phyloP scores from a whole-genome alignment of 1,140 invertebrate genomes.

The Oncopeltus fasciatus region DNA sequence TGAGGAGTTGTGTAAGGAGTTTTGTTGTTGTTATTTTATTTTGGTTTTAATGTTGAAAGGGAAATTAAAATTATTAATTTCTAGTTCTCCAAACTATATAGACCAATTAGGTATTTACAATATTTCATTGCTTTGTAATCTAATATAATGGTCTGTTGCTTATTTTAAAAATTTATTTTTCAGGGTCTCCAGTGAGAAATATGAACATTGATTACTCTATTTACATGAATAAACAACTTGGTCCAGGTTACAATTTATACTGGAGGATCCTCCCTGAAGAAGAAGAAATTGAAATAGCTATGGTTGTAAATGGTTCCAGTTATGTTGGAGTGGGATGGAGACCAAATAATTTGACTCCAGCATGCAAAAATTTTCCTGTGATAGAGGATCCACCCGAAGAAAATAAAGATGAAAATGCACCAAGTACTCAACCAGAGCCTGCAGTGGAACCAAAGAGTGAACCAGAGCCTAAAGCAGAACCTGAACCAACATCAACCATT shows the following conservation, averaged over 20 bases:
- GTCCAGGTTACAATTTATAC: conserved; percentile 56
- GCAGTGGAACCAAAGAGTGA: neutral
- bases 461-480: neutral
- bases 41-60: neutral
- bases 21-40: too few relatives aligned
- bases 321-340: conserved; percentile 79
- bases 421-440: neutral
- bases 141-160: too few relatives aligned
- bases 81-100: neutral
- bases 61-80: neutral
- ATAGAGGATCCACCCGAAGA: neutral
- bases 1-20: too few relatives aligned
- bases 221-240: conserved; percentile 55
- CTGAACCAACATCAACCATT: neutral
- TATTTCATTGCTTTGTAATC: too few relatives aligned
- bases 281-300: conserved; percentile 68
- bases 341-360: conserved; percentile 49
- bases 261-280: conserved; percentile 68
- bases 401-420: neutral
- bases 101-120: neutral
- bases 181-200: conserved; percentile 48
- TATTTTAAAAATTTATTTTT: conserved; percentile 23
- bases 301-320: conserved; percentile 66
- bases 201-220: conserved; percentile 46
- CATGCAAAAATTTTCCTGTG: conserved; percentile 60